A percentile compares a stretch with the other conserved stretches of the same genome.
These are phyloP conservation scores for Brachionus angularis DNA, from an alignment of 1,140 invertebrate species.

Conservation along the genomic window DNA sequence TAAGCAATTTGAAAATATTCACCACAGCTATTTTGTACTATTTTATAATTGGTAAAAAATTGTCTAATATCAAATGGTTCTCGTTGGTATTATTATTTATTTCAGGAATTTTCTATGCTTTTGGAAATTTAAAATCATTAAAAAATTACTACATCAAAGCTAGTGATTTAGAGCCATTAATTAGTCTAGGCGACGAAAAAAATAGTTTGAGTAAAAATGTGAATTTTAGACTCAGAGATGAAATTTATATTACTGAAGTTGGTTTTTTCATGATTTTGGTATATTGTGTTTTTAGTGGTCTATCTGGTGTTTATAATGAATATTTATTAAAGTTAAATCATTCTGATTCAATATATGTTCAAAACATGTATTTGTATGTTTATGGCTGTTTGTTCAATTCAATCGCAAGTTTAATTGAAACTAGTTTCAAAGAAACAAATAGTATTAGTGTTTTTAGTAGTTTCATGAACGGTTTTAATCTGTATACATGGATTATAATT, in stretches of 20 bases:
- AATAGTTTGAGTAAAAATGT: background rate
- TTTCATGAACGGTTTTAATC: constrained; percentile 50
- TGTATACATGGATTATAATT: constrained; percentile 50
- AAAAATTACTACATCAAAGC: constrained; percentile 1
- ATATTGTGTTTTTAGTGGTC: constrained; percentile 51
- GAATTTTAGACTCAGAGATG: background rate
- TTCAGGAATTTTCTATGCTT: background rate
- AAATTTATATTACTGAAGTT: constrained; percentile 48
- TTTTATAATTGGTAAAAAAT: constrained; percentile 53
- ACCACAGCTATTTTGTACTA: constrained; percentile 54
- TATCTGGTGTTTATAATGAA: constrained; percentile 55
- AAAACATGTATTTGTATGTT: constrained; percentile 42
- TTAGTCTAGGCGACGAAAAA: background rate
- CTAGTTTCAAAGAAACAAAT: background rate
- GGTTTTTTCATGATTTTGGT: constrained; percentile 51
- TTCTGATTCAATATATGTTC: constrained; percentile 45
- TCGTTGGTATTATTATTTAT: constrained; percentile 27
- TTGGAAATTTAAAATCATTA: constrained; percentile 2
- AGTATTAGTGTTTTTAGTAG: constrained; percentile 43
- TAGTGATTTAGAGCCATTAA: constrained; percentile 4
- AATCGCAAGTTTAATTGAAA: background rate
- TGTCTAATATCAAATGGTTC: constrained; percentile 33
- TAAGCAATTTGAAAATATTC: constrained; percentile 55
- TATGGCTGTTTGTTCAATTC: constrained; percentile 36
- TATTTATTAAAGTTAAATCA: constrained; percentile 53